Percentiles rank a stretch among this genome's conserved stretches.
phyloP scores from a whole-genome alignment of 2,888 invertebrate species.

The Drosophila lacicola region DNA sequence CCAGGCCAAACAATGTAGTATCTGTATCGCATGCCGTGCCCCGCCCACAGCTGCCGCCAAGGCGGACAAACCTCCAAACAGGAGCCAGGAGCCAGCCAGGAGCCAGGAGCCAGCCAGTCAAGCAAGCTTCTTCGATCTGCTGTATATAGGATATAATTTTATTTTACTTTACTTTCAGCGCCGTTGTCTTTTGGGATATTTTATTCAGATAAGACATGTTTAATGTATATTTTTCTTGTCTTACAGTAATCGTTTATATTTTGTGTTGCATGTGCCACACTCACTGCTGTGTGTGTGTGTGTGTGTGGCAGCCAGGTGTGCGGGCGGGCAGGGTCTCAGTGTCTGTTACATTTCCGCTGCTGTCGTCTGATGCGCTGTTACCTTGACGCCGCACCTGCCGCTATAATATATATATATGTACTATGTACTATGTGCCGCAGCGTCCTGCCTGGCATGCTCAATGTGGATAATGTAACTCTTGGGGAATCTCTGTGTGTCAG shows the following conservation, averaged over 20 bases:
- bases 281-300: background rate
- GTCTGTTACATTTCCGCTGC: slow-evolving; percentile 70
- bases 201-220: slow-evolving; percentile 82
- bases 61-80: slow-evolving; percentile 68
- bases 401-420: slow-evolving; percentile 27
- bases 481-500: slow-evolving; percentile 83
- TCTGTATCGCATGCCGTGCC: slow-evolving; percentile 42
- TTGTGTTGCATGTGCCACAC: slow-evolving; percentile 58
- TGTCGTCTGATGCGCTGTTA: slow-evolving; percentile 70
- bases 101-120: background rate
- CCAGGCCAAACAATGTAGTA: slow-evolving; percentile 68
- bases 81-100: slow-evolving; percentile 4
- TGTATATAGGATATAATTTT: slow-evolving; percentile 69
- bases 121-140: slow-evolving; percentile 60
- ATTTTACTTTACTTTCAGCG: slow-evolving; percentile 77
- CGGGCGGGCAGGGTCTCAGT: slow-evolving; percentile 41
- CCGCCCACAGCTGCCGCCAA: slow-evolving; percentile 5
- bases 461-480: slow-evolving; percentile 80
- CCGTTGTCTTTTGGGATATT: slow-evolving; percentile 81
- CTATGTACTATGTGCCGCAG: slow-evolving; percentile 20
- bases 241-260: slow-evolving; percentile 82
- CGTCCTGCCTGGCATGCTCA: slow-evolving; percentile 51
- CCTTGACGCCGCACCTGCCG: slow-evolving; percentile 67
- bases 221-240: slow-evolving; percentile 81
- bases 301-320: slow-evolving; percentile 13